A percentile compares a stretch with the other conserved stretches of the same genome.
Conservation (phyloP, 2,113 vertebrate species). For the Scartelaos histophorus region DNA sequence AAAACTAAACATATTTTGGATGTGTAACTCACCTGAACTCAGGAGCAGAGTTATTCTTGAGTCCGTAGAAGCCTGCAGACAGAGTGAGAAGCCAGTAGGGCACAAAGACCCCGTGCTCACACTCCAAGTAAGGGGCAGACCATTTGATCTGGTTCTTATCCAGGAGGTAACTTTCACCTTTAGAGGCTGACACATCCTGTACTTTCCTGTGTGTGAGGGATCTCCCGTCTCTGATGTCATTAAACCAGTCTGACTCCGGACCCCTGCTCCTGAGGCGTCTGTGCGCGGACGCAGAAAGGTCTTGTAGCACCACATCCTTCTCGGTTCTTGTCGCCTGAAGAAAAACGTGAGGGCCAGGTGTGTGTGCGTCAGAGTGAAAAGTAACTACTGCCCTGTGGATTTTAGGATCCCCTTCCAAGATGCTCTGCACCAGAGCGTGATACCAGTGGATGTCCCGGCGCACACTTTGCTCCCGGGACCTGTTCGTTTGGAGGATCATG, state of each 20-base stretch:
- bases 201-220: conserved; percentile 75
- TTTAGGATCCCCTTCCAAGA: conserved; percentile 91
- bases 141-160: conserved; percentile 91
- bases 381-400: conserved; percentile 89
- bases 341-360: conserved; percentile 83
- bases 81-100: conserved; percentile 92
- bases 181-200: conserved; percentile 63
- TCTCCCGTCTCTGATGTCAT: conserved; percentile 83
- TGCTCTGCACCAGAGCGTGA: conserved; percentile 87
- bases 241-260: conserved; percentile 87
- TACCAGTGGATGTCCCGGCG: conserved; percentile 91
- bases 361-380: conserved; percentile 80
- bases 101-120: conserved; percentile 90
- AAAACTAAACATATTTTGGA: not conserved
- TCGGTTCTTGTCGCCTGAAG: conserved; percentile 89
- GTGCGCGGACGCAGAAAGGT: conserved; percentile 83
- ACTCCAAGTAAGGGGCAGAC: conserved; percentile 95
- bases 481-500: conserved; percentile 89
- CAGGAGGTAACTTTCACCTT: conserved; percentile 71
- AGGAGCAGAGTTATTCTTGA: conserved; percentile 83
- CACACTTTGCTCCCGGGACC: conserved; percentile 83
- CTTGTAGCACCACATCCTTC: conserved; percentile 84
- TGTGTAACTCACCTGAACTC: conserved; percentile 85
- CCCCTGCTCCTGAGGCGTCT: conserved; percentile 79
- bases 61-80: conserved; percentile 89